These are phyloP conservation scores for Troglohyphantes excavatus DNA, from an alignment of 2,888 invertebrate species.

Conservation along the genomic window DNA sequence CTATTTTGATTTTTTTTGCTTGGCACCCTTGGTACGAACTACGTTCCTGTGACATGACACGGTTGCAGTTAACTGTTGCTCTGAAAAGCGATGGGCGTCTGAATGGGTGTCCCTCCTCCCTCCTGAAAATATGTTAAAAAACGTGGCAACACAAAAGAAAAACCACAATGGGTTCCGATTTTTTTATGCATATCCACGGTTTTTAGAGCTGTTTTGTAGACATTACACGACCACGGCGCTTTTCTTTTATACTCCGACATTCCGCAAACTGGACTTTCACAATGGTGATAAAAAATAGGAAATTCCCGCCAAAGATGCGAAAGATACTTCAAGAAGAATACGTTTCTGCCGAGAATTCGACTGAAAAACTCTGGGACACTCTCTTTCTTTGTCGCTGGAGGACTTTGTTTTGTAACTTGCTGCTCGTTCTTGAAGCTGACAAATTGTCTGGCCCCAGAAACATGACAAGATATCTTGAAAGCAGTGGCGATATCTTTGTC, in stretches of 20 bases:
- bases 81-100: neutral
- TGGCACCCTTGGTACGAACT: neutral
- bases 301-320: conserved; percentile 27
- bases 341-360: neutral
- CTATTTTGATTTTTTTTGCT: too few species aligned
- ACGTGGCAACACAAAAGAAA: conserved; percentile 20
- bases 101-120: conserved; percentile 21
- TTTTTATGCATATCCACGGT: conserved; percentile 5
- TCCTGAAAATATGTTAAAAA: conserved; percentile 28
- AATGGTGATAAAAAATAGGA: neutral
- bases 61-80: conserved; percentile 46
- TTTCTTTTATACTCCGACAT: conserved; percentile 29
- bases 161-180: conserved; percentile 12
- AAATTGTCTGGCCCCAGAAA: neutral
- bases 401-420: neutral
- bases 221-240: conserved; percentile 47
- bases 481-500: too few species aligned
- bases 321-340: conserved; percentile 26
- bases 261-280: conserved; percentile 14
- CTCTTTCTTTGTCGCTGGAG: neutral
- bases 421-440: neutral
- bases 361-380: neutral
- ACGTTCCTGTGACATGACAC: conserved; percentile 43
- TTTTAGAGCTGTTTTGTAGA: conserved; percentile 54
- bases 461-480: neutral